These are phyloP conservation scores for Pseudochirops corinnae DNA, from an alignment of 2,797 vertebrate species.

Conservation along the genomic window DNA sequence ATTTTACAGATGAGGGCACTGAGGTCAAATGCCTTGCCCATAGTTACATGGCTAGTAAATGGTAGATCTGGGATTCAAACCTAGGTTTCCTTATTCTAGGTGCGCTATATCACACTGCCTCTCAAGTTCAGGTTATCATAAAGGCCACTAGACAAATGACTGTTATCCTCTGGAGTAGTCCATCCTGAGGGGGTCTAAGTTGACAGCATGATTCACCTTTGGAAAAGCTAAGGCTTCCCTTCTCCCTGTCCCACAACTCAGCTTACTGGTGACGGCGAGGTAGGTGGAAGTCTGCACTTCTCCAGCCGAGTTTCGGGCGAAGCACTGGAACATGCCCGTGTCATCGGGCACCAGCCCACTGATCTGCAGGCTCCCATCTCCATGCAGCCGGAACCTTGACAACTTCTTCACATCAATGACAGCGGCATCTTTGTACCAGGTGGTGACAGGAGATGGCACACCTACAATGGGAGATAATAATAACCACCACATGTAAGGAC, in stretches of 20 bases:
- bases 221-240: neutral
- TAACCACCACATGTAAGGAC: neutral
- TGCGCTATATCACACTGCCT: neutral
- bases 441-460: constrained; percentile 91
- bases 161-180: neutral
- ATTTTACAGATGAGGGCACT: neutral
- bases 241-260: constrained; percentile 14
- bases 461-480: constrained; percentile 84
- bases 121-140: neutral
- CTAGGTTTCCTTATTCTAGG: neutral
- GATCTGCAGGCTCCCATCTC: constrained; percentile 94
- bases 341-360: constrained; percentile 94
- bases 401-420: constrained; percentile 91
- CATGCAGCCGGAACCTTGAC: constrained; percentile 91
- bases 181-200: neutral
- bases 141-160: neutral
- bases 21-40: neutral
- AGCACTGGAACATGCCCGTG: constrained; percentile 99
- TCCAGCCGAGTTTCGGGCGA: constrained; percentile 93
- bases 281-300: constrained; percentile 98
- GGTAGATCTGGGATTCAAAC: neutral
- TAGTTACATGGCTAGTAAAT: neutral
- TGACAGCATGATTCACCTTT: fast-evolving
- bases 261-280: constrained; percentile 97
- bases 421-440: constrained; percentile 97